phyloP scores from a whole-genome alignment of 2,113 vertebrate species.

The Paradisaea rubra region DNA sequence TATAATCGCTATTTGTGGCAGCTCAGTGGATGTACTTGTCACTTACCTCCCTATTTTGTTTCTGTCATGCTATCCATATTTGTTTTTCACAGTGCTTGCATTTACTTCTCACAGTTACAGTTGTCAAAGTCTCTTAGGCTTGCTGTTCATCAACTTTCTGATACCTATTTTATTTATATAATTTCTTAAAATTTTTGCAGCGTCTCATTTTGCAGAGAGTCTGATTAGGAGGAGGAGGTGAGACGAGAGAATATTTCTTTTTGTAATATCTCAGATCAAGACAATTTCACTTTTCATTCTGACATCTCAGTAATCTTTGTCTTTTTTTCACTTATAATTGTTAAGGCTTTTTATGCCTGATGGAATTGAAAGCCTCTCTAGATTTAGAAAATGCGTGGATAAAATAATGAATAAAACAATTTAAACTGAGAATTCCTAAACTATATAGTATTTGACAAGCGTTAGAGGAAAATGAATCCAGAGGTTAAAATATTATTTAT shows the following conservation, averaged over 20 bases:
- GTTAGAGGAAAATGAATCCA: neutral
- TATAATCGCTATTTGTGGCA: neutral
- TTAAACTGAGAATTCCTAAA: neutral
- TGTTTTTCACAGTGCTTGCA: neutral
- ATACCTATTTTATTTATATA: neutral
- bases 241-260: neutral
- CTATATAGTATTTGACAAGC: neutral
- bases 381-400: neutral
- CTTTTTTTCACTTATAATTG: neutral
- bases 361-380: neutral
- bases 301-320: neutral
- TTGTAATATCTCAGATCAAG: neutral
- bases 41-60: neutral
- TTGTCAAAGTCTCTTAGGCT: conserved; percentile 4
- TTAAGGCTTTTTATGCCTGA: neutral
- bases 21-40: conserved; percentile 39
- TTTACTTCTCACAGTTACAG: conserved; percentile 15
- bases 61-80: neutral
- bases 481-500: neutral
- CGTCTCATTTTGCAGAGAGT: neutral
- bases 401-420: neutral
- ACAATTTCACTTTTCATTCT: neutral
- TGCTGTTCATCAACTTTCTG: neutral
- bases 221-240: neutral
- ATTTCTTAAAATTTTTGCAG: neutral